phyloP scores from a whole-genome alignment of 23 tunicate genomes.

The Ascidia mentula region DNA sequence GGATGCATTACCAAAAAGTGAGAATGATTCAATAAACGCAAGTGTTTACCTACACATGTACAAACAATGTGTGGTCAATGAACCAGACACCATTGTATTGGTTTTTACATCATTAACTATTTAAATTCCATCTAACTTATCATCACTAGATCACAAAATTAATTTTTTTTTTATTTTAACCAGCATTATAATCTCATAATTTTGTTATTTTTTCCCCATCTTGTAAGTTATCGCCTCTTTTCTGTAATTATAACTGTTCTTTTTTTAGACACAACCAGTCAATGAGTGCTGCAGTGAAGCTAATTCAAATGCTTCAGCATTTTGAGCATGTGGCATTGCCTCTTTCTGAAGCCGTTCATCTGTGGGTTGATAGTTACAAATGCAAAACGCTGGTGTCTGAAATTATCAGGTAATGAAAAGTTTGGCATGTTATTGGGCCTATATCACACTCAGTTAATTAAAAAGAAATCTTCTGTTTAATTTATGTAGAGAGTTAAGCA shows the following conservation, averaged over 20 bases:
- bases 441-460: neutral
- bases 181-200: too few species aligned
- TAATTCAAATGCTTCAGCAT: conserved; percentile 81
- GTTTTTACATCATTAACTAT: too few species aligned
- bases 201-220: too few species aligned
- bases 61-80: too few species aligned
- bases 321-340: conserved; percentile 64
- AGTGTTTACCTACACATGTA: neutral
- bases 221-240: too few species aligned
- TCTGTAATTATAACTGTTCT: too few species aligned
- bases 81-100: too few species aligned
- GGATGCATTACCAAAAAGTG: conserved; percentile 86
- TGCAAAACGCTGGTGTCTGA: conserved; percentile 68
- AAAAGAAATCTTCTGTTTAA: neutral
- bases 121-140: too few species aligned
- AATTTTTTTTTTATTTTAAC: too few species aligned
- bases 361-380: conserved; percentile 68
- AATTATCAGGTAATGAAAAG: conserved; percentile 33
- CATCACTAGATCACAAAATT: too few species aligned
- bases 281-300: conserved; percentile 56
- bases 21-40: neutral
- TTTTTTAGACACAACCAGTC: conserved; percentile 62
- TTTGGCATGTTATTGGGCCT: neutral
- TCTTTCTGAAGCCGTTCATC: conserved; percentile 68
- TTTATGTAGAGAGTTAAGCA: conserved; percentile 53